These are phyloP conservation scores for Adineta ricciae DNA, from an alignment of 2,888 invertebrate species.

Conservation along the genomic window DNA sequence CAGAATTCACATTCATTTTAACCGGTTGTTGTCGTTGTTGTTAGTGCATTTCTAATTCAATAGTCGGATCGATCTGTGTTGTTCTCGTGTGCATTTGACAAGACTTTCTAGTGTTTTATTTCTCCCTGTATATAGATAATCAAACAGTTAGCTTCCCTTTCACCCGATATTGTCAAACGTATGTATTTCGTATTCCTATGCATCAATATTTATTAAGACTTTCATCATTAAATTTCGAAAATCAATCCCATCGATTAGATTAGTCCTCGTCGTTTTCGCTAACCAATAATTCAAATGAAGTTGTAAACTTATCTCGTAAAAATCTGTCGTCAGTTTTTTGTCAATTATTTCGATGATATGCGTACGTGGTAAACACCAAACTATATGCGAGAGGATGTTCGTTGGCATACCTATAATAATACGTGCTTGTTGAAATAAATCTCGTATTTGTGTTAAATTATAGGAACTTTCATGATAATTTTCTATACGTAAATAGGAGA, in stretches of 20 bases:
- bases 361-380: background rate
- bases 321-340: background rate
- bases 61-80: background rate
- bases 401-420: background rate
- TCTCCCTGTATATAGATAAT: background rate
- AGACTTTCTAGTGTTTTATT: background rate
- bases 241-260: background rate
- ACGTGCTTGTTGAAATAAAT: background rate
- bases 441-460: background rate
- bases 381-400: background rate
- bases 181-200: background rate
- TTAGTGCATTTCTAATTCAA: background rate
- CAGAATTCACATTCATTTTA: background rate
- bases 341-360: background rate
- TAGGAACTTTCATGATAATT: background rate
- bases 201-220: background rate
- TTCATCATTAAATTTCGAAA: background rate
- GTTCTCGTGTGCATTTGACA: background rate
- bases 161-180: background rate
- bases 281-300: background rate
- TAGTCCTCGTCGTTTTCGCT: background rate
- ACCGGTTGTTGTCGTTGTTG: background rate
- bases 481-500: background rate
- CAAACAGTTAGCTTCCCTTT: background rate
- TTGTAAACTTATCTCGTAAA: background rate